A percentile compares a stretch with the other conserved stretches of the same genome.
These are phyloP conservation scores for Parelbella ahira DNA, from an alignment of 2,888 invertebrate species.

Conservation along the genomic window DNA sequence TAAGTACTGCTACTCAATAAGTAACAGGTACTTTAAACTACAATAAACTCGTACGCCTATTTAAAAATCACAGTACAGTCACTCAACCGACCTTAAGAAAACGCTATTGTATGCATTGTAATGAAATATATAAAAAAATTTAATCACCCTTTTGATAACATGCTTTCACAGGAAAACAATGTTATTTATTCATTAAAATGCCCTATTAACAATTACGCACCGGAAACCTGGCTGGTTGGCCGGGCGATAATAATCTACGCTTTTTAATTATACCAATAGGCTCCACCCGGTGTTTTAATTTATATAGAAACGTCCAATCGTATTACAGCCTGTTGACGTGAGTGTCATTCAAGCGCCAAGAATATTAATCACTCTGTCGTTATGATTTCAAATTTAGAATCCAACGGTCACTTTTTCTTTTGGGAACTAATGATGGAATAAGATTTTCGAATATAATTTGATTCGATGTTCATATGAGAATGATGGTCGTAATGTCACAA, in stretches of 20 bases:
- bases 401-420: constrained; percentile 31
- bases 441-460: constrained; percentile 43
- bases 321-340: constrained; percentile 65
- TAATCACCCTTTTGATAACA: constrained; percentile 24
- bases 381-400: constrained; percentile 36
- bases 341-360: constrained; percentile 54
- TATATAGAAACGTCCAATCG: constrained; percentile 75
- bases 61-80: constrained; percentile 7
- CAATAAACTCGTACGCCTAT: constrained; percentile 2
- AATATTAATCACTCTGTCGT: constrained; percentile 64
- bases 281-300: constrained; percentile 64
- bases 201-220: constrained; percentile 53
- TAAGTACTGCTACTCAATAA: too few relatives aligned
- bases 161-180: constrained; percentile 38
- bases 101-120: constrained; percentile 21
- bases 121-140: constrained; percentile 18
- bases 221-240: constrained; percentile 66
- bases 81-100: constrained; percentile 1
- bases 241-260: constrained; percentile 64
- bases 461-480: constrained; percentile 45
- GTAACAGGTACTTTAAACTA: too few relatives aligned
- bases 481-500: constrained; percentile 37
- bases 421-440: constrained; percentile 33
- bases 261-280: constrained; percentile 69
- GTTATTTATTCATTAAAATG: constrained; percentile 45